phyloP scores from a whole-genome alignment of 2,888 invertebrate species.

The Notodonta dromedarius region DNA sequence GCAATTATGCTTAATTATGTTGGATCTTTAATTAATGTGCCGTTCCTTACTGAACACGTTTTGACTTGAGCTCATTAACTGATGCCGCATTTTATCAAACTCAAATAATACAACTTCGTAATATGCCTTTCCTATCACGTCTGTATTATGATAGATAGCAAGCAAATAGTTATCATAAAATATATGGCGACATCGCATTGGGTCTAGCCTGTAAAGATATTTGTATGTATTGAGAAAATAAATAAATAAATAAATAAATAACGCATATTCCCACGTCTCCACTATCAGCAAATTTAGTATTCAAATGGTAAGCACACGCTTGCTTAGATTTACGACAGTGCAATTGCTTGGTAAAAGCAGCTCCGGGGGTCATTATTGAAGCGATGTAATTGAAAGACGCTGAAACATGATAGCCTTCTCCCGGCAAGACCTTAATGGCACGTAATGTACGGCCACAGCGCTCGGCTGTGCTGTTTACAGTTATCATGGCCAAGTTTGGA shows the following conservation, averaged over 20 bases:
- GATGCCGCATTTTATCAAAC: too few relatives aligned
- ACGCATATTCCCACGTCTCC: slow-evolving; percentile 20
- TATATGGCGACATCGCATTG: slow-evolving; percentile 1
- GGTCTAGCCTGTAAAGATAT: too few relatives aligned
- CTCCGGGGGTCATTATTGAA: slow-evolving; percentile 28
- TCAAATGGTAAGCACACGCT: slow-evolving; percentile 7
- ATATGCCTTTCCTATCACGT: slow-evolving; percentile 2
- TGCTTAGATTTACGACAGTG: slow-evolving; percentile 15
- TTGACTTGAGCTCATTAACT: too few relatives aligned
- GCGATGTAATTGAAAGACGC: slow-evolving; percentile 27
- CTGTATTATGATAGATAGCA: not conserved
- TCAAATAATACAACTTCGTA: not conserved
- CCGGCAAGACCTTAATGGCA: slow-evolving; percentile 17
- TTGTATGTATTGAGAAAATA: too few relatives aligned
- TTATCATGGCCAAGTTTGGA: slow-evolving; percentile 24
- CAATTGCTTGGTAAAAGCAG: slow-evolving; percentile 11
- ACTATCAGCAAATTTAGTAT: slow-evolving; percentile 1
- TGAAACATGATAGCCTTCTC: slow-evolving; percentile 31
- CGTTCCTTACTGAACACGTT: too few relatives aligned
- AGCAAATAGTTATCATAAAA: not conserved
- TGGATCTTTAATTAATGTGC: too few relatives aligned
- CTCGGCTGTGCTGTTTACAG: slow-evolving; percentile 25
- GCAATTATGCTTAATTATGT: too few relatives aligned
- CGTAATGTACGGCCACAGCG: slow-evolving; percentile 28
- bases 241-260: too few relatives aligned